These are phyloP conservation scores for Hanleya hanleyi DNA, from an alignment of 2,888 invertebrate species.

Conservation along the genomic window DNA sequence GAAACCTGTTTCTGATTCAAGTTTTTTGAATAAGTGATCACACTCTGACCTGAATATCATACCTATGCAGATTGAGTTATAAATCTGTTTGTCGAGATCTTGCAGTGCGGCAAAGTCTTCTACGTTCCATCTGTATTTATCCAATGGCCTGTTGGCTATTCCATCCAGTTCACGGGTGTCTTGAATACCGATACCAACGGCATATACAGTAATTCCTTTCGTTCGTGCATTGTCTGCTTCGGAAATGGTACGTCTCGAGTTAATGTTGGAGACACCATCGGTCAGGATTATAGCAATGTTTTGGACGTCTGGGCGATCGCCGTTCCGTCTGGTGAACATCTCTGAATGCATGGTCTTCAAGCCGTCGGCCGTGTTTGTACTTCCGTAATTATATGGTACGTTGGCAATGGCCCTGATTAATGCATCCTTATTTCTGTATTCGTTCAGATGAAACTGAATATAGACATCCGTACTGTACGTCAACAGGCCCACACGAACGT, in stretches of 20 bases:
- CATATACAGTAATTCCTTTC: slow-evolving; percentile 47
- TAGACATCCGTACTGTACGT: slow-evolving; percentile 57
- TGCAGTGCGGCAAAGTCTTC: slow-evolving; percentile 43
- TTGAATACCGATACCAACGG: slow-evolving; percentile 50
- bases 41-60: too few species aligned
- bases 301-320: slow-evolving; percentile 57
- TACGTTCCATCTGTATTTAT: slow-evolving; percentile 45
- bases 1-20: too few species aligned
- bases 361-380: slow-evolving; percentile 66
- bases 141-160: slow-evolving; percentile 43
- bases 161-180: slow-evolving; percentile 48
- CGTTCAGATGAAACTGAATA: slow-evolving; percentile 57
- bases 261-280: slow-evolving; percentile 68
- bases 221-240: slow-evolving; percentile 54
- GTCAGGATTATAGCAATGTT: slow-evolving; percentile 65
- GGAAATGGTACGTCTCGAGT: slow-evolving; percentile 55
- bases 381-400: slow-evolving; percentile 57
- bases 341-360: slow-evolving; percentile 50
- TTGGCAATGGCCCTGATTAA: slow-evolving; percentile 51
- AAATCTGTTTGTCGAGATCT: slow-evolving; percentile 50
- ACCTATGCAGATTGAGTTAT: slow-evolving; percentile 49
- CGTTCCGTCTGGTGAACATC: slow-evolving; percentile 56
- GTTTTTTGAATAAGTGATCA: slow-evolving; percentile 24
- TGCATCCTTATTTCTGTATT: slow-evolving; percentile 43
- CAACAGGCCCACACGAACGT: slow-evolving; percentile 59